A percentile compares a stretch with the other conserved stretches of the same genome.
phyloP scores from a whole-genome alignment of 2,797 vertebrate species.

The Furcifer pardalis region DNA sequence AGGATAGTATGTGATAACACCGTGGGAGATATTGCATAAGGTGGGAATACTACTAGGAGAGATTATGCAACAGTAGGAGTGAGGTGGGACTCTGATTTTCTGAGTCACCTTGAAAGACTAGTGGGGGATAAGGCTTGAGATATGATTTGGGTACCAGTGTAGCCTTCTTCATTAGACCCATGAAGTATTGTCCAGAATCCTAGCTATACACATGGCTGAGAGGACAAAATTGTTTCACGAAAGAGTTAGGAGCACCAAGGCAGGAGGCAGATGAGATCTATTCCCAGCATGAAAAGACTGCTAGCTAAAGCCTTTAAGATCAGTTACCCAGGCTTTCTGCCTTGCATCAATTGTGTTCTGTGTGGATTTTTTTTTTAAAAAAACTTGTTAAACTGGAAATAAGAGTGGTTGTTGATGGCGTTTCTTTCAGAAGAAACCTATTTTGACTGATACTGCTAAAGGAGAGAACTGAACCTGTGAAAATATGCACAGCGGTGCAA shows the following conservation, averaged over 20 bases:
- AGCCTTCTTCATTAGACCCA: too few relatives aligned
- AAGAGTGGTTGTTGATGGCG: constrained; percentile 65
- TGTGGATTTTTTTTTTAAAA: too few relatives aligned
- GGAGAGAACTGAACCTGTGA: constrained; percentile 70
- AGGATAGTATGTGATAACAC: not conserved
- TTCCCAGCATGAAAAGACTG: constrained; percentile 70
- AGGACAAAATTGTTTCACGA: not conserved
- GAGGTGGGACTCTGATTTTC: not conserved
- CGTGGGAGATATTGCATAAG: not conserved
- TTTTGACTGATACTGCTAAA: constrained; percentile 63
- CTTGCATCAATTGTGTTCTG: constrained; percentile 60
- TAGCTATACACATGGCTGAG: too few relatives aligned
- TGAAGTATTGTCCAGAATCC: not conserved
- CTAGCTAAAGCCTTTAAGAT: constrained; percentile 73
- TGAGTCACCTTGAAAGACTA: not conserved
- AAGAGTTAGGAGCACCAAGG: constrained; percentile 61
- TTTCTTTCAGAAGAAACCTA: constrained; percentile 68
- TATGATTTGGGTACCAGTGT: too few relatives aligned
- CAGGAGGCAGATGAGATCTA: constrained; percentile 71
- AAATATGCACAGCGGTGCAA: constrained; percentile 62
- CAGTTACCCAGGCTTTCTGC: constrained; percentile 67
- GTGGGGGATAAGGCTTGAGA: not conserved
- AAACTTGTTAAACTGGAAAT: constrained; percentile 70
- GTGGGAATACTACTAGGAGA: not conserved
- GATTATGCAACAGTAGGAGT: not conserved